Evolutionary conservation across 2,888 invertebrate species (phyloP).

Genomic region (Macrophya annulata): DNA sequence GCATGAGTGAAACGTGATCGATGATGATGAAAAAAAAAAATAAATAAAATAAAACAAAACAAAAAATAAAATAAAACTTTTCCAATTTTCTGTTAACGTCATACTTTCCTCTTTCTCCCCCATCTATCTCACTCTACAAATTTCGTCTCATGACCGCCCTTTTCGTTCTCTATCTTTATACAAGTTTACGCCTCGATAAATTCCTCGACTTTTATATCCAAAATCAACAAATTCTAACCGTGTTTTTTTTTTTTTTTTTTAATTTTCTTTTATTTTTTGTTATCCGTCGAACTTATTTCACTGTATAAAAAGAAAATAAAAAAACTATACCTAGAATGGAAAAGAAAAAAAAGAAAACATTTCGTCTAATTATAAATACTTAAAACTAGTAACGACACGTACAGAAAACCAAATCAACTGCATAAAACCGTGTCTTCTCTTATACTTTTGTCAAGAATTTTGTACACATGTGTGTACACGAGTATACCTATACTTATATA

Average conservation of each 20-base stretch:
- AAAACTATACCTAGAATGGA: background rate
- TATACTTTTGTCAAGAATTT: background rate
- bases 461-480: background rate
- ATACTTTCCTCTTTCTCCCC: background rate
- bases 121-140: slow-evolving; percentile 19
- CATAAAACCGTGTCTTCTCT: background rate
- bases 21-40: slow-evolving; percentile 26
- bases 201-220: background rate
- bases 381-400: background rate
- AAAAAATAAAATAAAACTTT: slow-evolving; percentile 12
- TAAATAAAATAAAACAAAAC: too few species aligned
- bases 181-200: background rate
- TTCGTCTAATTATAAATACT: background rate
- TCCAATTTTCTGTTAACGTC: slow-evolving; percentile 45
- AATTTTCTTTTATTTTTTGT: background rate
- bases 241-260: background rate
- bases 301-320: background rate
- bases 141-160: background rate
- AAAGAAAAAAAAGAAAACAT: too few species aligned
- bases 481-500: background rate
- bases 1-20: slow-evolving; percentile 42
- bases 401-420: too few species aligned
- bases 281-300: background rate
- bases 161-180: background rate
- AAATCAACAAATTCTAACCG: slow-evolving; percentile 5